Evolutionary conservation across 2,797 vertebrate species (phyloP).

Genomic region (Paedocypris micromegethes): DNA sequence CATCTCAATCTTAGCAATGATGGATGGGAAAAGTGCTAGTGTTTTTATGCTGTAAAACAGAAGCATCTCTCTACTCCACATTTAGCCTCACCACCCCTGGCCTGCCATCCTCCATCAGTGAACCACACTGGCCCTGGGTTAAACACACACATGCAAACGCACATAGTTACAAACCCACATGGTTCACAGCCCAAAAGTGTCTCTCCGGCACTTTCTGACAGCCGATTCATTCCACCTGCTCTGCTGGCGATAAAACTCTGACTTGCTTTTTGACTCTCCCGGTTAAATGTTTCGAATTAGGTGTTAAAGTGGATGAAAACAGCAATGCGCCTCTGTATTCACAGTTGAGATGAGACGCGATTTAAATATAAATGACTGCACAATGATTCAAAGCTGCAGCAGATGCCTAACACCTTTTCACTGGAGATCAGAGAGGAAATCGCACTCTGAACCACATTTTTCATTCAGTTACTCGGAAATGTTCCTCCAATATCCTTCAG

Average conservation of each 20-base stretch:
- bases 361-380: slow-evolving; percentile 53
- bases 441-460: slow-evolving; percentile 17
- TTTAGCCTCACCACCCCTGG: slow-evolving; percentile 39
- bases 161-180: slow-evolving; percentile 1
- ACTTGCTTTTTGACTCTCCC: not conserved
- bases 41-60: slow-evolving; percentile 66
- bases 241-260: slow-evolving; percentile 8
- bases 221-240: not conserved
- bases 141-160: slow-evolving; percentile 1
- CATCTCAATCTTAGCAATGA: slow-evolving; percentile 62
- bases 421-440: slow-evolving; percentile 24
- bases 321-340: not conserved
- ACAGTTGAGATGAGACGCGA: slow-evolving; percentile 34
- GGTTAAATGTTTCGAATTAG: slow-evolving; percentile 2
- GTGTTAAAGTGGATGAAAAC: slow-evolving; percentile 8
- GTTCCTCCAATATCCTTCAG: slow-evolving; percentile 1
- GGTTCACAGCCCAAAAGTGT: not conserved
- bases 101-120: not conserved
- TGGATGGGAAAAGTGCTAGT: slow-evolving; percentile 67
- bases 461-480: slow-evolving; percentile 2
- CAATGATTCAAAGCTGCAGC: slow-evolving; percentile 37
- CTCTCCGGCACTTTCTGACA: not conserved
- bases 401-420: slow-evolving; percentile 36
- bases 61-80: slow-evolving; percentile 55
- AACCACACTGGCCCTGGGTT: slow-evolving; percentile 1